Percentiles rank a stretch among this genome's conserved stretches.
phyloP scores from a whole-genome alignment of 64 coral and sea anemone genomes.

The Actinia equina region DNA sequence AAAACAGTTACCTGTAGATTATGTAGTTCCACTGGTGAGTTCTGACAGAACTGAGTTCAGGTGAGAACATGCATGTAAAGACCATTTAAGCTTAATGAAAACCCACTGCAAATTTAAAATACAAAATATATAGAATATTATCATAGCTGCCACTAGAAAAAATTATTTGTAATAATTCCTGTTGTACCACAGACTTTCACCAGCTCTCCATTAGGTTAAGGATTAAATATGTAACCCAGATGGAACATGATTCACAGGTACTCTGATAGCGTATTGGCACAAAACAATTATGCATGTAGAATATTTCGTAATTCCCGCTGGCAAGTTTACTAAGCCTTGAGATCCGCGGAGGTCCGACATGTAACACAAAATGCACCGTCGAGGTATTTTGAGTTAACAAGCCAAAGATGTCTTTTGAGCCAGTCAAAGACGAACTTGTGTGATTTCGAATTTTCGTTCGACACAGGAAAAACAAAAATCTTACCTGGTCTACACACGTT shows the following conservation, averaged over 20 bases:
- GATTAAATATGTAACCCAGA: slow-evolving; percentile 10
- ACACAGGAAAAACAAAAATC: slow-evolving; percentile 12
- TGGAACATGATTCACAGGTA: slow-evolving; percentile 60
- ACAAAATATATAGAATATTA: no score
- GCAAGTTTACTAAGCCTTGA: slow-evolving; percentile 45
- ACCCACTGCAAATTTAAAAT: no score
- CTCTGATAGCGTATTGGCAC: slow-evolving; percentile 39
- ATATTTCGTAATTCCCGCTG: slow-evolving; percentile 68
- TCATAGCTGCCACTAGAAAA: no score
- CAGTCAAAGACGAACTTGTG: slow-evolving; percentile 42
- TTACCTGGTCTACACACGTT: no score
- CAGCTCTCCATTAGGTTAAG: slow-evolving; percentile 37
- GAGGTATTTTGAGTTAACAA: slow-evolving; percentile 48
- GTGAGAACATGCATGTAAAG: no score
- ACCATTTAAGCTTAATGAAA: no score
- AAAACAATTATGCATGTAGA: slow-evolving; percentile 32
- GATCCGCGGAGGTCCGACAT: no score
- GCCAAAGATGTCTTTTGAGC: slow-evolving; percentile 42
- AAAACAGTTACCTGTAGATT: no score
- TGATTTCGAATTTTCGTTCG: not conserved
- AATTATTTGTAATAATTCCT: no score
- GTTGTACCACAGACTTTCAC: no score
- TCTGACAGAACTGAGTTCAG: no score
- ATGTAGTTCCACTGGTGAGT: no score
- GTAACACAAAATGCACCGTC: slow-evolving; percentile 44